Base-by-base conservation (phyloP, 2,797 vertebrate species). In the Malurus splendens region DNA sequence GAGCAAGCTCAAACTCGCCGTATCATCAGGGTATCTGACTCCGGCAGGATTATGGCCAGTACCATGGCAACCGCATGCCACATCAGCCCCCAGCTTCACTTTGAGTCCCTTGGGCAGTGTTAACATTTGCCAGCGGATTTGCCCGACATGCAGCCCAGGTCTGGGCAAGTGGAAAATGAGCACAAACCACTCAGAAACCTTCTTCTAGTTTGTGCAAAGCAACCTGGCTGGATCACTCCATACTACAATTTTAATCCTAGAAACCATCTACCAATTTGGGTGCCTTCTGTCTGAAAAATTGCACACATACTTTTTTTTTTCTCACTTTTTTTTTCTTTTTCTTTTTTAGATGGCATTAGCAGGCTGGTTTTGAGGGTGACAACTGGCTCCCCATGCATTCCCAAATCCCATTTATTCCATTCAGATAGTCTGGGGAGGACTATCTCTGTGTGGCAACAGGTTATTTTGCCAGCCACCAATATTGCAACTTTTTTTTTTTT, bases 121-220 rank as follows among this genome's bases (percentile, higher is more conserved):
- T 95, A 91, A 93, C 90, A 91, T 86, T 91, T 95, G 89, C 92
- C 90, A 90, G 89, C 8, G 52, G 90, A 91, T 93, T 90, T 92
- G 77, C 82, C 93, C 70, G 12, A 92, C 86, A 52, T 8, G 42
- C 68, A 91, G 62, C 32, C 93, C 93, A 86, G 89, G 82, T 86
- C 60, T 1, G 39, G 85, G 89, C 79, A 92, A 94, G 93, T 74
- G 77, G 86, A 90, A 90, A 92, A 73, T 25, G 56, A 86, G 66
- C 73, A 90, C 60, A 81, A 76, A 70, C 52, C 42, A 48, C 56
- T 73, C 41, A 48, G 79, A 89, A 89, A 62, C 55, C 59, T 68
- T 66, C 33, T 61, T 86, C 60, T 23, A 62, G 79, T 25, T 33
- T 68, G 44, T 68, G 73, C 76, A 84, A 67, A 86, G 57, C 48